Evolutionary conservation across 2,888 invertebrate species (phyloP).

Genomic region (Acleris literana): DNA sequence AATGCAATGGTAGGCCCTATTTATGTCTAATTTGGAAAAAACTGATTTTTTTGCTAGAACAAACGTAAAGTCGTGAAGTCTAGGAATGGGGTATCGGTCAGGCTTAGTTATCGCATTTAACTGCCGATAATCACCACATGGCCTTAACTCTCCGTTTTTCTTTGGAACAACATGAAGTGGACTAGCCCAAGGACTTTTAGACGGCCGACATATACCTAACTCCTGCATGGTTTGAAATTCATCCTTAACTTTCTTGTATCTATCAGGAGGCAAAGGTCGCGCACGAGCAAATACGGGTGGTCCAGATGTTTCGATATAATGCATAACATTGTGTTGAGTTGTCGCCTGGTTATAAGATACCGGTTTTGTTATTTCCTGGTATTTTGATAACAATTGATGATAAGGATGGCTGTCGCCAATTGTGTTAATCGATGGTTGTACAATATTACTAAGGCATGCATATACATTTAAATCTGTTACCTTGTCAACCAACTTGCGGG

Average conservation of each 20-base stretch:
- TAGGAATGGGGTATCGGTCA: slow-evolving; percentile 12
- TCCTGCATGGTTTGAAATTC: slow-evolving; percentile 1
- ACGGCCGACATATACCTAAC: slow-evolving; percentile 8
- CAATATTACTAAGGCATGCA: slow-evolving; percentile 7
- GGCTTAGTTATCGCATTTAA: background rate
- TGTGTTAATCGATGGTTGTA: background rate
- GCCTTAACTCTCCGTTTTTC: slow-evolving; percentile 1
- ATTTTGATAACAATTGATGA: background rate
- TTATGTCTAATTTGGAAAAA: background rate
- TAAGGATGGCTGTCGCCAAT: slow-evolving; percentile 2
- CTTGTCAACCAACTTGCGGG: slow-evolving; percentile 7
- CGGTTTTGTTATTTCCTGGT: background rate
- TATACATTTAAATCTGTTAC: slow-evolving; percentile 5
- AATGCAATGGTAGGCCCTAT: background rate
- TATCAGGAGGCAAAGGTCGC: background rate
- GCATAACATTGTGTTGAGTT: slow-evolving; percentile 38
- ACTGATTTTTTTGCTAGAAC: background rate
- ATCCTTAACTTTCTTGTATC: background rate
- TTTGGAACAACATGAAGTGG: slow-evolving; percentile 9
- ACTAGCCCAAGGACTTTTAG: slow-evolving; percentile 15
- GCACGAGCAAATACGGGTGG: background rate
- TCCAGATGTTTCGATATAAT: background rate
- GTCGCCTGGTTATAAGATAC: slow-evolving; percentile 20
- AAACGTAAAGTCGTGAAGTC: slow-evolving; percentile 9
- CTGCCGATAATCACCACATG: slow-evolving; percentile 5